Percentiles rank a stretch among this genome's conserved stretches.
phyloP scores from a whole-genome alignment of 2,113 vertebrate species.

The Cynopterus brachyotis region DNA sequence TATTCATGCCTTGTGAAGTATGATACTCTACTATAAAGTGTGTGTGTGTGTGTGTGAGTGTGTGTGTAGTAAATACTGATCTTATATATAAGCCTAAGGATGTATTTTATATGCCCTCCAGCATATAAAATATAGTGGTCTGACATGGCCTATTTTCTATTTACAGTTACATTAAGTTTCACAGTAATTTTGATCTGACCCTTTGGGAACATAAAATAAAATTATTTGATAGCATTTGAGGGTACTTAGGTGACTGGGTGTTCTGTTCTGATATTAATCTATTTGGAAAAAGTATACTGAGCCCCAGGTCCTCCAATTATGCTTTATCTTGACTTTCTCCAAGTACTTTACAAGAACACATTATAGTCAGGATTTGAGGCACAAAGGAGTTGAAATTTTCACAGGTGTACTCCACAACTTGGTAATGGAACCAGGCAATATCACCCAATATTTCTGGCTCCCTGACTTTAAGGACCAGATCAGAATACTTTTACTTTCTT shows the following conservation, averaged over 20 bases:
- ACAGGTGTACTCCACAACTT: not conserved
- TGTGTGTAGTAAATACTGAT: not conserved
- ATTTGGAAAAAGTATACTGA: not conserved
- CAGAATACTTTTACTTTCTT: slow-evolving; percentile 34
- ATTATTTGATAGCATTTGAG: not conserved
- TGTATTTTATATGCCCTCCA: not conserved
- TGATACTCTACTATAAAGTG: not conserved
- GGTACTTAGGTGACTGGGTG: not conserved
- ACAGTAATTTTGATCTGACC: not conserved
- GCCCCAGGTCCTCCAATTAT: not conserved
- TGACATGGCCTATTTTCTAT: not conserved
- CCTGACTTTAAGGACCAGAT: not conserved
- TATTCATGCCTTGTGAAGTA: not conserved
- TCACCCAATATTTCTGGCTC: slow-evolving; percentile 40
- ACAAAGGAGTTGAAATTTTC: slow-evolving; percentile 60
- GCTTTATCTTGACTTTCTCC: not conserved
- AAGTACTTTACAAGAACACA: not conserved
- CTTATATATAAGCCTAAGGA: not conserved
- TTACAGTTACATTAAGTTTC: slow-evolving; percentile 6
- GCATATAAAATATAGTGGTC: not conserved
- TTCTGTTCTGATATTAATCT: not conserved
- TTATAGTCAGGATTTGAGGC: slow-evolving; percentile 7
- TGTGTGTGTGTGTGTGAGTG: not conserved
- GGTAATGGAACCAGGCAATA: not conserved
- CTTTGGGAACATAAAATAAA: not conserved